phyloP scores from a whole-genome alignment of 2,888 invertebrate genomes.

The Germaria angustata region DNA sequence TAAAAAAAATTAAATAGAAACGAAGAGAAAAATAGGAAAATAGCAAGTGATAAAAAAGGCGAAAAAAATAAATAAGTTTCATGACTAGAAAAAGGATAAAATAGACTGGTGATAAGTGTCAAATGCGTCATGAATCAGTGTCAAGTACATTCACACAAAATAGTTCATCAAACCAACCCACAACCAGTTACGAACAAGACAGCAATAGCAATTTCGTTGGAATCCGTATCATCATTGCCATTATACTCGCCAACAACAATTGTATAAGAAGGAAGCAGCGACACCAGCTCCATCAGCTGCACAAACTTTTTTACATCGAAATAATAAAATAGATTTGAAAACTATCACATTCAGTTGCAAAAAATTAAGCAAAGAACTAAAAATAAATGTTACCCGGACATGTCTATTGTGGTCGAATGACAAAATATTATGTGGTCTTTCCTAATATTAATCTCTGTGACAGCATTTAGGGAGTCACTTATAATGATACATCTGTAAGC shows the following conservation, averaged over 20 bases:
- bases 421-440: conserved; percentile 58
- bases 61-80: background rate
- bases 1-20: background rate
- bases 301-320: background rate
- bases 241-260: conserved; percentile 1
- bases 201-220: background rate
- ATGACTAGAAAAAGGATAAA: conserved; percentile 18
- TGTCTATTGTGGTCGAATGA: conserved; percentile 61
- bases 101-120: conserved; percentile 61
- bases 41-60: conserved; percentile 33
- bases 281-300: conserved; percentile 7
- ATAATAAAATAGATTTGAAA: background rate
- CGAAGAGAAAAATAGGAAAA: background rate
- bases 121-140: conserved; percentile 66
- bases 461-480: background rate
- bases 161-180: conserved; percentile 15
- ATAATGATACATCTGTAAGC: too few species aligned
- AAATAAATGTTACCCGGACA: conserved; percentile 49
- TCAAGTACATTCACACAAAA: conserved; percentile 59
- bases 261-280: background rate
- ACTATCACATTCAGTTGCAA: background rate
- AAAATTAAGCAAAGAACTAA: background rate
- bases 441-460: conserved; percentile 52
- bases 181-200: conserved; percentile 25
- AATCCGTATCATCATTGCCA: conserved; percentile 30